Conservation (phyloP, 2,888 invertebrate genomes). For the Salpingus planirostris region DNA sequence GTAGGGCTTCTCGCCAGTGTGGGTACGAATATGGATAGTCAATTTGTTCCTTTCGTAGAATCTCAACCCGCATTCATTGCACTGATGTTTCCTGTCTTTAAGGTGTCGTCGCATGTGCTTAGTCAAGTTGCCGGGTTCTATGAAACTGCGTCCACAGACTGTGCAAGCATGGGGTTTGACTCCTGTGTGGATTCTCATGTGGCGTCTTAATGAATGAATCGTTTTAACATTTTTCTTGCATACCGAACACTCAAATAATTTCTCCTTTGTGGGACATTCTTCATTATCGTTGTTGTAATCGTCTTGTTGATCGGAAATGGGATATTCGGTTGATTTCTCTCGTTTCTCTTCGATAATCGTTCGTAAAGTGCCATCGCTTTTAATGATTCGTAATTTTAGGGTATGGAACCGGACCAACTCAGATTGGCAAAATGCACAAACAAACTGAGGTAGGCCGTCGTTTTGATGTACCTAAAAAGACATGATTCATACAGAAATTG, state of each 20-base stretch:
- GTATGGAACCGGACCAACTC: constrained; percentile 16
- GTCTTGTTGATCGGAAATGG: constrained; percentile 7
- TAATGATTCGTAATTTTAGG: constrained; percentile 16
- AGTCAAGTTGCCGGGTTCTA: constrained; percentile 23
- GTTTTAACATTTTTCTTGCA: constrained; percentile 21
- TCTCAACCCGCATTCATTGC: constrained; percentile 25
- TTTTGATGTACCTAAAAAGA: no score
- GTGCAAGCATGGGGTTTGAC: constrained; percentile 17
- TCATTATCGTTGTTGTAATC: constrained; percentile 5
- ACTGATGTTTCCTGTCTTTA: constrained; percentile 26
- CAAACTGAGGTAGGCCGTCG: no score
- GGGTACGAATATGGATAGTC: constrained; percentile 25
- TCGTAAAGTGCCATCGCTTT: constrained; percentile 14
- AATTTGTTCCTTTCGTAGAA: constrained; percentile 29
- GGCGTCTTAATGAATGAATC: constrained; percentile 18
- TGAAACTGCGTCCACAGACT: constrained; percentile 21
- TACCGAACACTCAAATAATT: constrained; percentile 17
- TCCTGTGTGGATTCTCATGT: constrained; percentile 22
- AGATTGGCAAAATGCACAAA: constrained; percentile 15
- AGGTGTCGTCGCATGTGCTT: constrained; percentile 25
- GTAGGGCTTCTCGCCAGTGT: constrained; percentile 28
- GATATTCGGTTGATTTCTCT: constrained; percentile 5
- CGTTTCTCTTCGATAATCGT: constrained; percentile 9
- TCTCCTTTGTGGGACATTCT: no score
- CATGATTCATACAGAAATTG: no score